These are phyloP conservation scores for Acronicta aceris DNA, from an alignment of 2,888 invertebrate species.

Conservation along the genomic window DNA sequence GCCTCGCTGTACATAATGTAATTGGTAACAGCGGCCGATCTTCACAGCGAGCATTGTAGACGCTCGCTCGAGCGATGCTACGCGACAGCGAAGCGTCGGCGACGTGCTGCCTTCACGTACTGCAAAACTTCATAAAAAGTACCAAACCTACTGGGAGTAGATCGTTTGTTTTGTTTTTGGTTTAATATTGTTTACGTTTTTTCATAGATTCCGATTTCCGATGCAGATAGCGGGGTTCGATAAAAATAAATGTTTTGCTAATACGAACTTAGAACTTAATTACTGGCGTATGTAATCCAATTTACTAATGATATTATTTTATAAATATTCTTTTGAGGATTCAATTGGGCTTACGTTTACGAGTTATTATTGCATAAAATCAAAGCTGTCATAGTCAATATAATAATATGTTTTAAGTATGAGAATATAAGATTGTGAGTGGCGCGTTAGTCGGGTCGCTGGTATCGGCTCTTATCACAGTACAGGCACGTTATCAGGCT, in stretches of 20 bases:
- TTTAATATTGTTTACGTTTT: slow-evolving; percentile 11
- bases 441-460: slow-evolving; percentile 35
- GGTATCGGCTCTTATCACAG: slow-evolving; percentile 57
- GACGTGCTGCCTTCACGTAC: slow-evolving; percentile 21
- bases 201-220: not conserved
- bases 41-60: slow-evolving; percentile 69
- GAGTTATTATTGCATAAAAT: slow-evolving; percentile 33
- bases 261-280: slow-evolving; percentile 11
- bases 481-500: slow-evolving; percentile 76
- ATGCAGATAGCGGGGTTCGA: slow-evolving; percentile 22
- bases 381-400: slow-evolving; percentile 44
- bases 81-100: slow-evolving; percentile 52
- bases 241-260: slow-evolving; percentile 7
- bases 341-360: slow-evolving; percentile 9
- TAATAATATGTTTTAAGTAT: slow-evolving; percentile 37
- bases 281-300: slow-evolving; percentile 19
- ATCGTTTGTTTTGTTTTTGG: slow-evolving; percentile 15
- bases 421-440: slow-evolving; percentile 44
- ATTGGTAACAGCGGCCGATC: slow-evolving; percentile 67
- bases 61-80: slow-evolving; percentile 66
- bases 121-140: slow-evolving; percentile 45
- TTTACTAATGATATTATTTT: slow-evolving; percentile 7
- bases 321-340: not conserved
- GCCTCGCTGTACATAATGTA: slow-evolving; percentile 75
- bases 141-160: not conserved